phyloP scores from a whole-genome alignment of 1,140 invertebrate species.

The Berghia stephanieae region DNA sequence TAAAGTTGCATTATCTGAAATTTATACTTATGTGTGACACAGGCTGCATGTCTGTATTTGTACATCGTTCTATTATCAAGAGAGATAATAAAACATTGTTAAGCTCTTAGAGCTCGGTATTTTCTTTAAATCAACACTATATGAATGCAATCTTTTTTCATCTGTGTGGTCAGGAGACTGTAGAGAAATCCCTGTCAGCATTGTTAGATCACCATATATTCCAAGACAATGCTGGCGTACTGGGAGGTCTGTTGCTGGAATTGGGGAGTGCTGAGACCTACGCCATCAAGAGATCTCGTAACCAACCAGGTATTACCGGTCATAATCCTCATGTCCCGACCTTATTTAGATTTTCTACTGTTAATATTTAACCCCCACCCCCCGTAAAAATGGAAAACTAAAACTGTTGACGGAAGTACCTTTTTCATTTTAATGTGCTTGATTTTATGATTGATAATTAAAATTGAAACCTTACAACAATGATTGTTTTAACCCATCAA shows the following conservation, averaged over 20 bases:
- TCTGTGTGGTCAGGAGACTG: constrained; percentile 67
- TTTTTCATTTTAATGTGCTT: neutral
- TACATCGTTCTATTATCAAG: too few species aligned
- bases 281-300: constrained; percentile 62
- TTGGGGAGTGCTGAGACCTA: constrained; percentile 74
- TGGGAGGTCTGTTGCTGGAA: constrained; percentile 73
- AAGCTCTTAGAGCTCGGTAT: neutral
- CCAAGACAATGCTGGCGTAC: constrained; percentile 69
- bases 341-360: neutral
- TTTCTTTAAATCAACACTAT: neutral
- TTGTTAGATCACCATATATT: constrained; percentile 74
- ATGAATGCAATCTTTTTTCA: neutral
- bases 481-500: too few species aligned
- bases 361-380: neutral
- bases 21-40: too few species aligned
- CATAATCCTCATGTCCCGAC: neutral
- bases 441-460: too few species aligned
- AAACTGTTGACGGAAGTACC: neutral
- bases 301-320: constrained; percentile 56
- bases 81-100: too few species aligned
- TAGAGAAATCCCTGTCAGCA: constrained; percentile 70
- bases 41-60: too few species aligned
- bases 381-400: neutral
- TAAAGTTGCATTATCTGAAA: too few species aligned
- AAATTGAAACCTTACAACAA: too few species aligned